A percentile compares a stretch with the other conserved stretches of the same genome.
These are phyloP conservation scores for Drosophila ohnishii DNA, from an alignment of 1,140 invertebrate genomes.

Conservation along the genomic window DNA sequence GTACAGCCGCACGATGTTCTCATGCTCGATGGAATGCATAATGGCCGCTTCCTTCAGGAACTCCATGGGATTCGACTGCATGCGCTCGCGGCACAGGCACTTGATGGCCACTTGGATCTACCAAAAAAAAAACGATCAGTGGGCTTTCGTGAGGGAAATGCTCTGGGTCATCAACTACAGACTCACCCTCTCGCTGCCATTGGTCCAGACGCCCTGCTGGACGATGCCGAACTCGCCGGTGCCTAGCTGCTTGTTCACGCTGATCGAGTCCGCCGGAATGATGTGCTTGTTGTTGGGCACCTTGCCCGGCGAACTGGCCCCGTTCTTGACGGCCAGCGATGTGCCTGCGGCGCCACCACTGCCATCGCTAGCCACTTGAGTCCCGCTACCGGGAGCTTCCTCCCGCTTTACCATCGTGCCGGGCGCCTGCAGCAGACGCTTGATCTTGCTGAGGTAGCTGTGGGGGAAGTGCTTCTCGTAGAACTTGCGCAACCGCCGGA, in stretches of 20 bases:
- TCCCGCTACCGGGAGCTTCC: constrained; percentile 81
- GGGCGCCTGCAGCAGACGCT: constrained; percentile 87
- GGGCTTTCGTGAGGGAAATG: background rate
- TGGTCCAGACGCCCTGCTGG: constrained; percentile 99
- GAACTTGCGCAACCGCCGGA: constrained; percentile 95
- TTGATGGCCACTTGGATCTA: constrained; percentile 98
- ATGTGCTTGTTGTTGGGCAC: constrained; percentile 95
- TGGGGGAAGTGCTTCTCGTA: constrained; percentile 97
- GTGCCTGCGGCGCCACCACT: constrained; percentile 44
- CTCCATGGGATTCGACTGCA: constrained; percentile 97
- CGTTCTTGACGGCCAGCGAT: constrained; percentile 51
- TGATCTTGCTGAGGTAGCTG: constrained; percentile 95
- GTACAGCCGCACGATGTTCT: constrained; percentile 97
- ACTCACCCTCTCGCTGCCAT: constrained; percentile 93
- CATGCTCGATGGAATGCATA: constrained; percentile 98
- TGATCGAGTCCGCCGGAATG: constrained; percentile 96
- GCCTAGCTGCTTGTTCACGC: constrained; percentile 96
- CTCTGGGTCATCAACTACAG: background rate
- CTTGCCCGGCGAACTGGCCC: constrained; percentile 82
- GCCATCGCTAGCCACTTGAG: constrained; percentile 78
- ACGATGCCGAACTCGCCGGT: constrained; percentile 98
- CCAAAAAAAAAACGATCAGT: constrained; percentile 8
- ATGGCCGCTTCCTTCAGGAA: constrained; percentile 99
- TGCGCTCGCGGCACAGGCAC: constrained; percentile 95
- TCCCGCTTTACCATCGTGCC: constrained; percentile 84